Evolutionary conservation across 1,140 invertebrate species (phyloP), one percentile per base, ranked within the genome.

Genomic region (Drosophila athabasca): DNA sequence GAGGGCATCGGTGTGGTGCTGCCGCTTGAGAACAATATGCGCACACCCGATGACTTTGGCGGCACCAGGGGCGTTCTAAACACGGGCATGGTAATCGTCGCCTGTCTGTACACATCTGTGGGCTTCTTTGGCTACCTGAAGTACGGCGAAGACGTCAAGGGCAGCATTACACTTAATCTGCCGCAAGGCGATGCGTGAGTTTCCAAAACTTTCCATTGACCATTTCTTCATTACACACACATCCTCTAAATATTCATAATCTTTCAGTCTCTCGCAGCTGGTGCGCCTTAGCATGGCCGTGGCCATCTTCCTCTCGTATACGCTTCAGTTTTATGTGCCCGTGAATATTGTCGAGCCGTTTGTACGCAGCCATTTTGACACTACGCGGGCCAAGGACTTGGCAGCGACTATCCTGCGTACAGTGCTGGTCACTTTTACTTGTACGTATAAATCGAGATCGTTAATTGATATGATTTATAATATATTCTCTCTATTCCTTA

Each of bases 51-150:
- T 91, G 96, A 95, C 85, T 97, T 98, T 92, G 94, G 94, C 22
- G 97, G 97, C 3, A 94, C 93, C 92, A 95, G 94, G 53, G 97
- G 97, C 6, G 96, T 98, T 13, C 91, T 98, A 1, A 98, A 97
- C 73, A 96, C 96, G 8, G 96, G 95, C 17, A 98, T 98, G 97
- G 94, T 96, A 1, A 95, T 97, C 52, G 96, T 98, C 6, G 95
- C 95, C 4, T 94, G 94, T 54, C 90, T 98, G 2, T 98, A 98
- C 88, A 96, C 95, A 17, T 95, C 95, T 4, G 95, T 98, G 29
- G 97, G 97, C 43, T 98, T 98, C 92, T 98, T 97, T 92, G 97
- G 97, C 13, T 98, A 97, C 90, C 92, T 98, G 17, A 96, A 97
- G 82, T 98, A 96, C 92, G 97, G 97, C 2, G 95, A 97, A 48